Conservation (phyloP, 64 coral and sea anemone species). For the Acropora tenuis region DNA sequence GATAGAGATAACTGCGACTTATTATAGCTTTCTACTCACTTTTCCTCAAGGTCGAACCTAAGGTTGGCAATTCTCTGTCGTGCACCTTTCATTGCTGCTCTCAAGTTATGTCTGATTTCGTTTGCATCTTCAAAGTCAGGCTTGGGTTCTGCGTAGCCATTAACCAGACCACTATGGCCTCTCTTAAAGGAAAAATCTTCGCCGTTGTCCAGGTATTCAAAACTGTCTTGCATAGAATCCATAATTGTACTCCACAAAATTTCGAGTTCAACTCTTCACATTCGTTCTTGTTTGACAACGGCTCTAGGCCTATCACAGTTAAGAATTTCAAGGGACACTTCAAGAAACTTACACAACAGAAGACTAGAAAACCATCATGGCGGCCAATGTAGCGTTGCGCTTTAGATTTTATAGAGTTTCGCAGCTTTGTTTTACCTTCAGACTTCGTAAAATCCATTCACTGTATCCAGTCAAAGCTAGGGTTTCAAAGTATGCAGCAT, state of each 20-base stretch:
- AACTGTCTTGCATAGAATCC: constrained; percentile 74
- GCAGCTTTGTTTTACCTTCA: neutral
- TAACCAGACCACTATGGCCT: constrained; percentile 33
- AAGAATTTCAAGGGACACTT: neutral
- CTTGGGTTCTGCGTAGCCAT: constrained; percentile 35
- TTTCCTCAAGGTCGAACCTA: constrained; percentile 89
- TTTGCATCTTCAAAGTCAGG: constrained; percentile 68
- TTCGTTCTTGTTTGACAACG: neutral
- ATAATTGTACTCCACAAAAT: constrained; percentile 24
- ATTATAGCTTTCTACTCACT: constrained; percentile 63
- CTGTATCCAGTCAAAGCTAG: neutral
- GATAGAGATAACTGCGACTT: neutral
- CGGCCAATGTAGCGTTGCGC: neutral
- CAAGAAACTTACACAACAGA: neutral
- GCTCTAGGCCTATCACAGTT: neutral
- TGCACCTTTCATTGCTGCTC: constrained; percentile 90
- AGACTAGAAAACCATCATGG: neutral
- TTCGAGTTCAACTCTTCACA: too few species aligned
- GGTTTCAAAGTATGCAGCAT: neutral
- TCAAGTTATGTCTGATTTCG: constrained; percentile 93
- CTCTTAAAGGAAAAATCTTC: constrained; percentile 40
- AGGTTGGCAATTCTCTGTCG: constrained; percentile 77
- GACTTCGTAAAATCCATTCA: neutral
- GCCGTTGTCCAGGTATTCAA: constrained; percentile 55
- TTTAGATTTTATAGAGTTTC: neutral